Evolutionary conservation across 2,888 invertebrate genomes (phyloP).

Genomic region (Troides aeacus): DNA sequence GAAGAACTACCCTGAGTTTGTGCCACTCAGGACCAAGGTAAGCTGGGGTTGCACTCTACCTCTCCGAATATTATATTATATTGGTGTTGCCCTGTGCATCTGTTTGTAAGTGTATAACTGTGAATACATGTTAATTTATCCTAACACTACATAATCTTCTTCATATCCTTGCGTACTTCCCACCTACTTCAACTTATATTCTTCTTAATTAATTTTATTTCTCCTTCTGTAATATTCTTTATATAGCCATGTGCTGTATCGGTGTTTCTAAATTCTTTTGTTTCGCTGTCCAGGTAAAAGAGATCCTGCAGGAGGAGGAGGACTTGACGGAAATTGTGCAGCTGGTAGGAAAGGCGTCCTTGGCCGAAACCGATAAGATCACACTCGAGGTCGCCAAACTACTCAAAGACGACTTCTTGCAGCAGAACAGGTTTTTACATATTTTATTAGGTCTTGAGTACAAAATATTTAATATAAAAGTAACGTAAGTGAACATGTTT

Average conservation of each 20-base stretch:
- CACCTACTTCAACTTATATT: too few relatives aligned
- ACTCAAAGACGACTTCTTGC: constrained; percentile 99
- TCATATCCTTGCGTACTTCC: too few relatives aligned
- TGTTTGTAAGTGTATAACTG: too few relatives aligned
- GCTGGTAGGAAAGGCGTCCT: constrained; percentile 98
- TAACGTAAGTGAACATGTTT: too few relatives aligned
- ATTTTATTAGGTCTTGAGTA: too few relatives aligned
- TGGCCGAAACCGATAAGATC: constrained; percentile 99
- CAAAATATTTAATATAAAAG: too few relatives aligned
- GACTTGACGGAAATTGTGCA: constrained; percentile 99
- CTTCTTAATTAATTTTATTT: background rate
- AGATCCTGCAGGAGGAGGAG: constrained; percentile 99
- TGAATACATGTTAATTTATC: too few relatives aligned
- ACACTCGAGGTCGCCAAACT: constrained; percentile 99
- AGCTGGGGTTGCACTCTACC: background rate
- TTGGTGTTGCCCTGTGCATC: too few relatives aligned
- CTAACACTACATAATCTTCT: too few relatives aligned
- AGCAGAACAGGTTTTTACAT: constrained; percentile 92
- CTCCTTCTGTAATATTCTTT: background rate
- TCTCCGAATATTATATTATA: too few relatives aligned
- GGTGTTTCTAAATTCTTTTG: background rate
- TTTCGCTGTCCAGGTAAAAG: constrained; percentile 81
- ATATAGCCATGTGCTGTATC: background rate
- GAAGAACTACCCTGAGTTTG: constrained; percentile 98
- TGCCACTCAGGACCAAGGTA: constrained; percentile 97